These are phyloP conservation scores for Steinernema khuongi DNA, from an alignment of 1,140 invertebrate genomes.

Conservation along the genomic window DNA sequence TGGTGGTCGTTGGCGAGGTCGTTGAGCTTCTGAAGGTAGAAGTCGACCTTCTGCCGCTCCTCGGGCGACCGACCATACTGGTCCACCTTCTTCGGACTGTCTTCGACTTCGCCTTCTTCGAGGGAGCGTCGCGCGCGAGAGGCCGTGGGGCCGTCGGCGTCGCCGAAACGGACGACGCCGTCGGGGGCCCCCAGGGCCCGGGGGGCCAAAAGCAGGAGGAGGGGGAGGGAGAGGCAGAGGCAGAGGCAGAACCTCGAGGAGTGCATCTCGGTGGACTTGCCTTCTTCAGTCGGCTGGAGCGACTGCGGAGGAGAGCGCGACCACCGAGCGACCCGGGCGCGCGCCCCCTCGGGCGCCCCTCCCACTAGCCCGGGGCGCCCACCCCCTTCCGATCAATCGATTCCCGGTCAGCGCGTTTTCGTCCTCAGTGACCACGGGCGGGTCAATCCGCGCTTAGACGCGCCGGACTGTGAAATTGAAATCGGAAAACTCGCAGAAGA, in stretches of 20 bases:
- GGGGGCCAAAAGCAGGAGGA: neutral
- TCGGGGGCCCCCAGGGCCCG: neutral
- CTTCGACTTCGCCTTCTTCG: neutral
- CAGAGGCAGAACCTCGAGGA: neutral
- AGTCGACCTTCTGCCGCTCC: conserved; percentile 29
- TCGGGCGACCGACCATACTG: conserved; percentile 24
- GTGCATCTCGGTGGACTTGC: neutral
- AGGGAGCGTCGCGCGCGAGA: neutral
- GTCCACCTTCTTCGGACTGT: too few relatives aligned
- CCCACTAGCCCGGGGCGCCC: conserved; percentile 8
- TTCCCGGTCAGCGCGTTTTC: too few relatives aligned
- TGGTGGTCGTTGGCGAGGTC: conserved; percentile 33
- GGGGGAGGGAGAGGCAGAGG: too few relatives aligned
- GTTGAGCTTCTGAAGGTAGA: conserved; percentile 36
- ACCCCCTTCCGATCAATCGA: too few relatives aligned
- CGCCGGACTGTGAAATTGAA: too few relatives aligned
- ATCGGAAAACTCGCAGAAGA: too few relatives aligned
- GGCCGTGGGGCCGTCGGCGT: neutral
- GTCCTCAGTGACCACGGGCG: too few relatives aligned
- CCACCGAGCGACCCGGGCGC: neutral
- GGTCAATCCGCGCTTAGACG: too few relatives aligned
- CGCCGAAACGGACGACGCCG: neutral
- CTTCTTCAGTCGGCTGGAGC: conserved; percentile 1
- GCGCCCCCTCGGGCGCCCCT: too few relatives aligned
- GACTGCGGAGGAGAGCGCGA: neutral